A percentile compares a stretch with the other conserved stretches of the same genome.
phyloP scores from a whole-genome alignment of 2,888 invertebrate genomes.

The Callyntrura guangdongensis region DNA sequence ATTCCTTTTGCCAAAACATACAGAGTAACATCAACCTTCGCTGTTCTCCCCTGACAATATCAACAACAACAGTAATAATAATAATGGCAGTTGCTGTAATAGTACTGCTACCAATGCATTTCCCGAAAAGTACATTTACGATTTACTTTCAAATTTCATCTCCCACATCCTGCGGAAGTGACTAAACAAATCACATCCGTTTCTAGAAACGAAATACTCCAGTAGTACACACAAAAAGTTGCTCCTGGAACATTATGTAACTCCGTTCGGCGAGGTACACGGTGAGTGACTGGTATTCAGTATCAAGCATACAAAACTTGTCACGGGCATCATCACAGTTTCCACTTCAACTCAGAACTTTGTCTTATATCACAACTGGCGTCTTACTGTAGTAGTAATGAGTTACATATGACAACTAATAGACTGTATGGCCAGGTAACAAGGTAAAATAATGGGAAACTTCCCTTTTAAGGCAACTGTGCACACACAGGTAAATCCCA shows the following conservation, averaged over 20 bases:
- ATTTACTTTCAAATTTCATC: constrained; percentile 10
- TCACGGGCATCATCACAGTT: constrained; percentile 46
- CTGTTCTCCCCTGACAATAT: constrained; percentile 48
- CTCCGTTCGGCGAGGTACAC: too few relatives aligned
- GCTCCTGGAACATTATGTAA: constrained; percentile 31
- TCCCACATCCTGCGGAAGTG: neutral
- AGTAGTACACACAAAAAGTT: constrained; percentile 13
- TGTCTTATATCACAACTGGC: constrained; percentile 14
- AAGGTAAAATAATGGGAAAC: neutral
- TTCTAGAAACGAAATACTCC: constrained; percentile 46
- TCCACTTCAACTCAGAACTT: too few relatives aligned
- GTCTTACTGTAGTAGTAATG: neutral
- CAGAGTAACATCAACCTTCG: constrained; percentile 25
- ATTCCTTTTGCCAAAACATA: constrained; percentile 43
- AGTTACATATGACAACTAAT: constrained; percentile 19
- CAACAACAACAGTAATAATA: constrained; percentile 29
- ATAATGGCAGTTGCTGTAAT: neutral
- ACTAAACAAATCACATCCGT: constrained; percentile 53
- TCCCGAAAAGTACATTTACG: neutral
- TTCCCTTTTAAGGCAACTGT: neutral
- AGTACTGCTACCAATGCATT: neutral
- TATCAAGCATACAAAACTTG: constrained; percentile 17
- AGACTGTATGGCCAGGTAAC: neutral
- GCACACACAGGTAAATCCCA: neutral
- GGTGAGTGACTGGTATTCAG: constrained; percentile 4